Percentiles rank a stretch among this genome's conserved stretches.
These are phyloP conservation scores for Albula glossodonta DNA, from an alignment of 2,113 vertebrate species.

Conservation along the genomic window DNA sequence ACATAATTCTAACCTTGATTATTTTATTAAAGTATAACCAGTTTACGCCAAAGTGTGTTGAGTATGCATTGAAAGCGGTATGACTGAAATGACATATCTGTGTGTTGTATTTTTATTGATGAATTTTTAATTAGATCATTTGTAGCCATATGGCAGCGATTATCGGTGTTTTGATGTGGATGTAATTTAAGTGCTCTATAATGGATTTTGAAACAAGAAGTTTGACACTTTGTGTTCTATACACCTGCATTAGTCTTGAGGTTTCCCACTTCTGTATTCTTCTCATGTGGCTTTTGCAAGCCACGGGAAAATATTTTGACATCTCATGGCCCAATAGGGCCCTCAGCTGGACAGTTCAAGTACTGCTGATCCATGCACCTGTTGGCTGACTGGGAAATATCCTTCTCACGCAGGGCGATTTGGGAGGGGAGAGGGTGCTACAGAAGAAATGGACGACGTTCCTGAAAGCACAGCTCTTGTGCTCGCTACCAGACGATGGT, in stretches of 20 bases:
- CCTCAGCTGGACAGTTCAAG: conserved; percentile 44
- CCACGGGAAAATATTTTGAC: background rate
- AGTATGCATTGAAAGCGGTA: background rate
- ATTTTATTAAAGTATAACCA: background rate
- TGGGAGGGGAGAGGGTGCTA: conserved; percentile 89
- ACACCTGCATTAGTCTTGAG: background rate
- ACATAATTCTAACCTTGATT: no score
- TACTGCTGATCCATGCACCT: background rate
- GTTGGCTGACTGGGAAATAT: conserved; percentile 9
- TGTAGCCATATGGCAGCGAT: background rate
- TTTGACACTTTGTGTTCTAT: background rate
- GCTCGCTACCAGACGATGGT: conserved; percentile 84
- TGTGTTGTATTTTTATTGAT: background rate
- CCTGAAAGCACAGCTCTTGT: conserved; percentile 91
- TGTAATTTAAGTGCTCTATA: background rate
- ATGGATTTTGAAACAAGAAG: background rate
- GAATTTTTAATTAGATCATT: no score
- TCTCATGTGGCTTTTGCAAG: no score
- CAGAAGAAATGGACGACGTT: conserved; percentile 97
- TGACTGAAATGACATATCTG: background rate
- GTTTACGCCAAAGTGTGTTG: background rate
- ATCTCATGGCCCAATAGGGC: conserved; percentile 30
- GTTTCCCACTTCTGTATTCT: background rate
- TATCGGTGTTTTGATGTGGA: background rate
- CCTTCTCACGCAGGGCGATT: conserved; percentile 75